Evolutionary conservation across 2,113 vertebrate species (phyloP), one percentile per base, ranked within the genome.

Genomic region (Ptychochromis oligacanthus): DNA sequence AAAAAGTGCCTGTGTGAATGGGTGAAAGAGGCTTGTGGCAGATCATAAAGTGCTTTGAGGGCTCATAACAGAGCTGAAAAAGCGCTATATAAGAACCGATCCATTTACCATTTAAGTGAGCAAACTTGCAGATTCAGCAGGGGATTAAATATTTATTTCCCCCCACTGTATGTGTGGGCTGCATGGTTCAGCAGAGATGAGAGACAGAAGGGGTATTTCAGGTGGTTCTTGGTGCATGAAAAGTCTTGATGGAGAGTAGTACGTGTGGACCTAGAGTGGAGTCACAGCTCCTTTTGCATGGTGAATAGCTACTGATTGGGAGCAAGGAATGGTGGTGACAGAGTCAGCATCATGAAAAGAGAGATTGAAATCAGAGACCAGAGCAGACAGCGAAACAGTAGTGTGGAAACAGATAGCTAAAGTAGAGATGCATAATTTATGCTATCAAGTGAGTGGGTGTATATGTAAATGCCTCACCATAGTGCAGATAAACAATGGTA

Each of bases 371-470:
- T 83, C 80, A 92, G 88, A 92, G 86, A 77, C 24, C 12, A 87
- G 40, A 85, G 82, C 49, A 84, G 87, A 52, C 5, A 61, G 40
- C 61, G 58, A 61, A 22, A 82, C 59, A 52, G 65, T 17, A 5
- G 36, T 57, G 59, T 26, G 62, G 28, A 57, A 82, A 55, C 49
- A 84, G 81, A 79, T 65, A 67, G 62, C 78, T 43, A 4, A 80
- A 85, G 91, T 79, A 77, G 77, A 80, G 46, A 91, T 93, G 74
- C 84, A 89, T 92, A 87, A 92, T 90, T 79, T 5, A 79, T 64
- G 59, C 22, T 43, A 31, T 62, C 58, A 62, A n/a, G 2, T 64
- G 59, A 36, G 77, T 26, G 49, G 20, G 24, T 49, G 77, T 62
- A 52, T 15, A 57, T 38, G 49, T 54, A 64, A 55, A 56, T 58